Conservation (phyloP, 2,113 vertebrate genomes). For the Halcyon senegalensis region DNA sequence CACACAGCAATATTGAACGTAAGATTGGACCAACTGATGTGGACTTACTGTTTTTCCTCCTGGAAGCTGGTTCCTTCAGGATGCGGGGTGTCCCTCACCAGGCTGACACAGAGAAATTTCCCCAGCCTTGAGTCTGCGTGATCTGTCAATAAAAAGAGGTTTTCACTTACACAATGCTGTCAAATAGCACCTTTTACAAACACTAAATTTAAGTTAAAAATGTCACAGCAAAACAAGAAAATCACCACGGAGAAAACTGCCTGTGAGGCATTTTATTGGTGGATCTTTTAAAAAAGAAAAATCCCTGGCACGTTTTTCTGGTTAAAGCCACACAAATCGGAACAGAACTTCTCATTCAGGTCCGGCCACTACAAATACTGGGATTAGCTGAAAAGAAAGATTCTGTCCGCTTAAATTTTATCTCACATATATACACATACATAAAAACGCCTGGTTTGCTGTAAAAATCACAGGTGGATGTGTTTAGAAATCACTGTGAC, state of each 20-base stretch:
- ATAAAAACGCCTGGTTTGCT: background rate
- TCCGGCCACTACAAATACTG: background rate
- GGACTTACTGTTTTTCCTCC: background rate
- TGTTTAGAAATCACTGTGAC: background rate
- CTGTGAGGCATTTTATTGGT: background rate
- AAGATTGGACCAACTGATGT: background rate
- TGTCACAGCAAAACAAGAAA: conserved; percentile 33
- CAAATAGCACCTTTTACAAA: conserved; percentile 27
- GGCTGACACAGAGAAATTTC: conserved; percentile 3
- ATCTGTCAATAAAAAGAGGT: conserved; percentile 31
- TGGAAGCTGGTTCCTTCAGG: background rate
- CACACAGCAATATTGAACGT: background rate
- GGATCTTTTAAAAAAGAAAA: background rate
- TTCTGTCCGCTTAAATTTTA: background rate
- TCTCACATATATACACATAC: background rate
- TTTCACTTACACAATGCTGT: conserved; percentile 33
- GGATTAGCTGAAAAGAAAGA: background rate
- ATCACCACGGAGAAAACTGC: conserved; percentile 4
- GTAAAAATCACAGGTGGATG: background rate
- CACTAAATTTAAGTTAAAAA: conserved; percentile 43
- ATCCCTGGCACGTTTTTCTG: background rate
- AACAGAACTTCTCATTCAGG: background rate
- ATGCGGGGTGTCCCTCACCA: background rate
- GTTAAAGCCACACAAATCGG: background rate
- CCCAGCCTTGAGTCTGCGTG: background rate